These are phyloP conservation scores for Hypolimnas misippus DNA, from an alignment of 2,888 invertebrate species.

Conservation along the genomic window DNA sequence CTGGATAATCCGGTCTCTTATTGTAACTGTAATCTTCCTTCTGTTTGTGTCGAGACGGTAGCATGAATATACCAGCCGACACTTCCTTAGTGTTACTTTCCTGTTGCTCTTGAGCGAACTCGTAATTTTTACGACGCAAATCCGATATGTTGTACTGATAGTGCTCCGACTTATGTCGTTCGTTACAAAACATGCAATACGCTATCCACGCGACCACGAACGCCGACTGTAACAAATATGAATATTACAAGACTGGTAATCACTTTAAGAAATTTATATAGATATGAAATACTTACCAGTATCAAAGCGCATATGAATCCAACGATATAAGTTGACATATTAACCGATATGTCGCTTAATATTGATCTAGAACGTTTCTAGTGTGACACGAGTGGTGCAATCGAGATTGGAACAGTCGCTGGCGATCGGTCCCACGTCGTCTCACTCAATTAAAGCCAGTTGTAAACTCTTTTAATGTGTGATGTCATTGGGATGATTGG, in stretches of 20 bases:
- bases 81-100: slow-evolving; percentile 55
- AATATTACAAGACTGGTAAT: slow-evolving; percentile 6
- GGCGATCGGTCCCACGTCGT: slow-evolving; percentile 55
- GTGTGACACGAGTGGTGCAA: slow-evolving; percentile 62
- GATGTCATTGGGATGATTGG: slow-evolving; percentile 72
- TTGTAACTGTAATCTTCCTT: slow-evolving; percentile 59
- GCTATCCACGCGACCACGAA: slow-evolving; percentile 69
- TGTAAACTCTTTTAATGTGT: slow-evolving; percentile 62
- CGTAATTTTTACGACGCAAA: slow-evolving; percentile 56
- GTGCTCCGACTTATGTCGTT: slow-evolving; percentile 66
- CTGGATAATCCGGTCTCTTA: slow-evolving; percentile 74
- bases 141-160: slow-evolving; percentile 68
- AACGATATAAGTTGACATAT: slow-evolving; percentile 66
- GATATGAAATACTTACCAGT: slow-evolving; percentile 59
- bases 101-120: slow-evolving; percentile 56
- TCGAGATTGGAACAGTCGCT: slow-evolving; percentile 63
- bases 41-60: slow-evolving; percentile 67
- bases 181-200: slow-evolving; percentile 75
- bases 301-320: slow-evolving; percentile 71
- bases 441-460: slow-evolving; percentile 73
- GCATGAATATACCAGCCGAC: slow-evolving; percentile 64
- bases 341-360: slow-evolving; percentile 44
- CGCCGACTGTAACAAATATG: slow-evolving; percentile 58
- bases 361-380: slow-evolving; percentile 42
- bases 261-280: slow-evolving; percentile 22